Evolutionary conservation across 2,888 invertebrate genomes (phyloP), one percentile per base, ranked within the genome.

Genomic region (Tenthredo notha): DNA sequence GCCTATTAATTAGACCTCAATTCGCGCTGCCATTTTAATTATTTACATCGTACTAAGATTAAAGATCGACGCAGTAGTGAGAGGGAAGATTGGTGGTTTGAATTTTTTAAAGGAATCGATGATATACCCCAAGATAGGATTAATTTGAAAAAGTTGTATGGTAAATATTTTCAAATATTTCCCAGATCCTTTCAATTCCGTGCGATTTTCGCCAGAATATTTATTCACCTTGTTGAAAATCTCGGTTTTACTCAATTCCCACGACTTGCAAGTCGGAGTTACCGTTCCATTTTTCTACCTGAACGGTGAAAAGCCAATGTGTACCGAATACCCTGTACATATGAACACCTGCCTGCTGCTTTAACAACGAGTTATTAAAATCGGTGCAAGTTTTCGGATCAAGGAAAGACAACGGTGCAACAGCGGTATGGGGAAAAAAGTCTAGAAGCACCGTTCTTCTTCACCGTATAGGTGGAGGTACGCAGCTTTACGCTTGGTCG

Each of bases 401-500:
- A 29, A 2, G 15, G 29, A 7, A 77, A 77, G 77, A 77, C 67
- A 67, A 33, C 33, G 47, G 3, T 47, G 47, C 47, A 47, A 15
- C 47, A 12, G 29, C 21, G 58, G 18, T 4, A 4, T 0, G 4
- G 33, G 33, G 10, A 33, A 21, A n/a, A 78, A 58, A 80, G 78
- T 77, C 78, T 80, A 25, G 58, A 40, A 80, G 61, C 21, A 15
- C 29, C 33, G 4, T 4, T 4, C n/a, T 72, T 43, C 25, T 72
- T 50, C 37, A 40, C 40, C 37, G 82, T 80, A 37, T 37, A 7
- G 33, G 29, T 33, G 2, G n/a, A n/a, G 37, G 37, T 37, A 85
- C 50, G 85, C 47, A 15, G 86, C 78, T 90, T 92, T 88, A 90
- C 88, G 91, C 92, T 92, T 86, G 88, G 86, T 87, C 90, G 87